Evolutionary conservation across 2,888 invertebrate species (phyloP), one percentile per base, ranked within the genome.

Genomic region (Cyclophora punctaria): DNA sequence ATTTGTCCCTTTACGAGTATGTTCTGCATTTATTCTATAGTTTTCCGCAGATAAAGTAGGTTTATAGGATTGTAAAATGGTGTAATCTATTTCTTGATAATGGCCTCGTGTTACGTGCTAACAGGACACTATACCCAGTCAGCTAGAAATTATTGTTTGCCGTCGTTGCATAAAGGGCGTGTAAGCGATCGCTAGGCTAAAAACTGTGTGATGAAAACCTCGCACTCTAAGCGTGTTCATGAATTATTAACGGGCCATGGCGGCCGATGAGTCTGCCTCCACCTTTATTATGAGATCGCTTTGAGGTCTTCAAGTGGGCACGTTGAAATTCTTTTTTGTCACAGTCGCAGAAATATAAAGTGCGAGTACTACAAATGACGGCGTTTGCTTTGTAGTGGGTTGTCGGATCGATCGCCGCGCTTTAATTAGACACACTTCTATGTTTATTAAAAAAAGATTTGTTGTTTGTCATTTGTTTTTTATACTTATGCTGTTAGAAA

Each of bases 211-310:
- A 75, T 69, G 75, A 78, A 70, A 63, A 66, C 69, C 67, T 59
- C 68, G 64, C 61, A 66, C 72, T 67, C 69, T 71, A 73, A 79
- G 79, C 76, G 73, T 73, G 75, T 75, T 82, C 81, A 81, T 82
- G 81, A 80, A 82, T 82, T 80, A 82, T 82, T 82, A 75, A 82
- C 76, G 73, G 63, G 58, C 61, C 56, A 62, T 67, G 66, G 63
- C 73, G 69, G 61, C 71, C 76, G 75, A 78, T 74, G 78, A 77
- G 74, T 69, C 67, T 68, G 66, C 33, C 46, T 43, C 69, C 69
- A 75, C 73, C 75, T 76, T 77, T 75, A 80, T 75, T 78, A 79
- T 75, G 75, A 75, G 72, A 72, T 64, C 75, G 72, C 75, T 75
- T 78, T 73, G 73, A 75, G 66, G 59, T 64, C 64, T 60, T 64